phyloP scores from a whole-genome alignment of 1,140 invertebrate species.

The Bombus waltoni region DNA sequence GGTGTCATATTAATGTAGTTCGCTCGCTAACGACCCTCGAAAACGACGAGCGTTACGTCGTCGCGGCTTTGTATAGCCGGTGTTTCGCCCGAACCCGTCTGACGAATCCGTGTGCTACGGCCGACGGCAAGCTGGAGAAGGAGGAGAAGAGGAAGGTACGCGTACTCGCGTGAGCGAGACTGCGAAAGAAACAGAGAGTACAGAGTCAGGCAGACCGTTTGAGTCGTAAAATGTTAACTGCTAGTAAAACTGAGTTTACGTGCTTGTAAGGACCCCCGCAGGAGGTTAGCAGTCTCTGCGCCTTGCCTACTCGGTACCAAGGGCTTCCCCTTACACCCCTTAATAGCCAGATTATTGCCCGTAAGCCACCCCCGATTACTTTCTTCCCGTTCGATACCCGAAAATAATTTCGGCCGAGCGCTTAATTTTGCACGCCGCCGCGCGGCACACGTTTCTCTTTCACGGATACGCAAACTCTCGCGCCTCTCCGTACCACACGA shows the following conservation, averaged over 20 bases:
- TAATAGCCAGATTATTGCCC: slow-evolving; percentile 79
- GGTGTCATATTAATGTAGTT: slow-evolving; percentile 74
- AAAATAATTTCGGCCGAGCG: slow-evolving; percentile 59
- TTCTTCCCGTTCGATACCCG: slow-evolving; percentile 39
- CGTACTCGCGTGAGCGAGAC: slow-evolving; percentile 19
- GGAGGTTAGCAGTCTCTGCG: slow-evolving; percentile 66
- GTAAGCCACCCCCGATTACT: slow-evolving; percentile 60
- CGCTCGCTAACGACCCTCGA: slow-evolving; percentile 66
- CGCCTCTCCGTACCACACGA: not conserved
- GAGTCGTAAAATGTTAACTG: slow-evolving; percentile 82
- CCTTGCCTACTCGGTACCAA: slow-evolving; percentile 55
- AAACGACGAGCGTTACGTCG: slow-evolving; percentile 59
- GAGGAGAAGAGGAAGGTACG: slow-evolving; percentile 1
- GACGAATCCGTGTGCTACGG: slow-evolving; percentile 19
- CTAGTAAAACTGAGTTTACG: slow-evolving; percentile 82
- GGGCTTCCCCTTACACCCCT: slow-evolving; percentile 64
- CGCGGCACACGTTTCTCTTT: not conserved
- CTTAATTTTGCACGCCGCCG: slow-evolving; percentile 41
- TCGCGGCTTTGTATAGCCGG: slow-evolving; percentile 30
- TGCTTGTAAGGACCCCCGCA: slow-evolving; percentile 79
- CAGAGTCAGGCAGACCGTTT: slow-evolving; percentile 72
- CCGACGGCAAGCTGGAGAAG: not conserved
- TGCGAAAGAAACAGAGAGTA: slow-evolving; percentile 14
- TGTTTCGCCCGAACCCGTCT: slow-evolving; percentile 32
- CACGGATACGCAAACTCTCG: not conserved